Evolutionary conservation across 2,113 vertebrate species (phyloP).

Genomic region (Ceuthmochares aereus): DNA sequence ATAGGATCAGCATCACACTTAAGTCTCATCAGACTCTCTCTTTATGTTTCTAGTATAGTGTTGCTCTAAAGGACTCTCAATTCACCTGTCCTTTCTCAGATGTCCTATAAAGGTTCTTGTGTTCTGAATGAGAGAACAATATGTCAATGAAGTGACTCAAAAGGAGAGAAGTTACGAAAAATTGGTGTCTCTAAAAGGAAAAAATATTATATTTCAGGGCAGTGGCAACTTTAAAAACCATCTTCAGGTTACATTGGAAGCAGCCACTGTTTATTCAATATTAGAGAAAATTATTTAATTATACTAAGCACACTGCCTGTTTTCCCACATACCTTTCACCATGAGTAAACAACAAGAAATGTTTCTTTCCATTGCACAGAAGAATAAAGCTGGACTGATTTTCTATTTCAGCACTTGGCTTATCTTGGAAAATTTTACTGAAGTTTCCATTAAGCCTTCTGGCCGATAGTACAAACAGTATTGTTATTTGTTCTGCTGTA

Average conservation of each 20-base stretch:
- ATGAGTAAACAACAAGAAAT: not conserved
- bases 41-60: not conserved
- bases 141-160: not conserved
- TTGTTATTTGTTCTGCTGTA: constrained; percentile 40
- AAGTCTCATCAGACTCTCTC: not conserved
- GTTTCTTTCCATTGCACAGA: not conserved
- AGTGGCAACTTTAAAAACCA: not conserved
- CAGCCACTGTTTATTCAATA: not conserved
- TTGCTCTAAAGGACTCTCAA: not conserved
- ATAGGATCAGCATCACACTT: not conserved
- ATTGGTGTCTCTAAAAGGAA: not conserved
- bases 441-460: constrained; percentile 41
- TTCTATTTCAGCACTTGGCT: constrained; percentile 12
- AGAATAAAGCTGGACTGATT: not conserved
- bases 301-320: not conserved
- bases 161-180: not conserved
- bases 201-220: not conserved
- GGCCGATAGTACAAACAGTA: constrained; percentile 17
- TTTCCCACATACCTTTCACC: not conserved
- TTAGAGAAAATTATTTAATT: not conserved
- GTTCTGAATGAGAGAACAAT: not conserved
- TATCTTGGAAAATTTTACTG: constrained; percentile 27
- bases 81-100: not conserved
- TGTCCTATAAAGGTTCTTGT: not conserved
- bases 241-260: not conserved